A percentile compares a stretch with the other conserved stretches of the same genome.
These are phyloP conservation scores for Scophthalmus maximus DNA, from an alignment of 2,113 vertebrate species.

Conservation along the genomic window DNA sequence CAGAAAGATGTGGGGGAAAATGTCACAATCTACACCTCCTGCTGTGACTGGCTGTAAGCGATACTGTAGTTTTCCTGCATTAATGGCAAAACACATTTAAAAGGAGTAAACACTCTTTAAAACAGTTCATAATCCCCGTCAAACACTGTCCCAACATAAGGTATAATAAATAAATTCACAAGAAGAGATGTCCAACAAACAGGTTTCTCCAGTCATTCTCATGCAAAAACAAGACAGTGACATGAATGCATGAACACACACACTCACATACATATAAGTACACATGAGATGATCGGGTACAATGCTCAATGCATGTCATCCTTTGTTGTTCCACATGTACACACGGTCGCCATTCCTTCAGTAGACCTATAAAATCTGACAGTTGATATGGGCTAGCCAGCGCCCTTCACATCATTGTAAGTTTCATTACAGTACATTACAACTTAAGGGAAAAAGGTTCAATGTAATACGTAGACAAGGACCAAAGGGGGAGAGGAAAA, in stretches of 20 bases:
- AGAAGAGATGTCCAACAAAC: conserved; percentile 39
- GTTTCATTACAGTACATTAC: conserved; percentile 69
- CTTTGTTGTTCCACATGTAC: conserved; percentile 25
- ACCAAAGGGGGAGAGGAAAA: conserved; percentile 46
- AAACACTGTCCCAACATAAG: conserved; percentile 30
- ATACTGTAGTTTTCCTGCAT: conserved; percentile 52
- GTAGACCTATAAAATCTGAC: conserved; percentile 53
- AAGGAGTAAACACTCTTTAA: conserved; percentile 63
- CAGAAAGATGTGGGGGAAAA: conserved; percentile 74
- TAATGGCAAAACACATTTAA: conserved; percentile 72
- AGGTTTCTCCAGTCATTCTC: conserved; percentile 34
- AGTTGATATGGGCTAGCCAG: conserved; percentile 75
- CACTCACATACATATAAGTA: too few species aligned
- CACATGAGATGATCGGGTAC: conserved; percentile 33
- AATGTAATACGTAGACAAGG: conserved; percentile 51
- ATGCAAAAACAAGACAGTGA: conserved; percentile 48
- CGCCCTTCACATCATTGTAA: conserved; percentile 65
- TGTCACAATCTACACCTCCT: conserved; percentile 56
- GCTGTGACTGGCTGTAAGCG: conserved; percentile 28
- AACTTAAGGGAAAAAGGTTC: conserved; percentile 33
- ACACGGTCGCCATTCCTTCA: conserved; percentile 49
- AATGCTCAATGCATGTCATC: conserved; percentile 37
- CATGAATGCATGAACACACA: conserved; percentile 3
- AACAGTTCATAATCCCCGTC: conserved; percentile 33
- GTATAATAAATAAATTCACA: conserved; percentile 65